phyloP scores from a whole-genome alignment of 2,113 vertebrate species.

The Crocuta crocuta region DNA sequence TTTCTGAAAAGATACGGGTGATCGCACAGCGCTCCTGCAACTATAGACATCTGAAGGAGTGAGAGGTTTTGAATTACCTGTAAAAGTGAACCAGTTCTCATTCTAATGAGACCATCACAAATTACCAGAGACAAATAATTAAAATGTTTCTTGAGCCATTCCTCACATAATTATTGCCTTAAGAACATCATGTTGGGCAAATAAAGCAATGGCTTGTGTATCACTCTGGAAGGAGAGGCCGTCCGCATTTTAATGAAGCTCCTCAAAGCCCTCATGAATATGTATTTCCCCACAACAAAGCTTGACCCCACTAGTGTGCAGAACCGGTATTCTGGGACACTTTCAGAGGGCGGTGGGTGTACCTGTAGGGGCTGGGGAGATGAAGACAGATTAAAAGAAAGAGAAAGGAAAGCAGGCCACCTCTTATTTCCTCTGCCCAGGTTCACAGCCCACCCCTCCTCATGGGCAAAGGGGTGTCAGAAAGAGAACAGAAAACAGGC shows the following conservation, averaged over 20 bases:
- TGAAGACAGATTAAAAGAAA: background rate
- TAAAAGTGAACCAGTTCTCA: background rate
- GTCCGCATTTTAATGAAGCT: conserved; percentile 55
- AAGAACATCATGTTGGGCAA: background rate
- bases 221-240: background rate
- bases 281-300: conserved; percentile 68
- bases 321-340: background rate
- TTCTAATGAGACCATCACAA: conserved; percentile 51
- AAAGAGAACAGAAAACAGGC: background rate
- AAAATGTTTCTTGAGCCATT: conserved; percentile 49
- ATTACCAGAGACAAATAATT: conserved; percentile 70
- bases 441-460: background rate
- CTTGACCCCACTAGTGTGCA: conserved; percentile 32
- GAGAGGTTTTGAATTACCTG: conserved; percentile 48
- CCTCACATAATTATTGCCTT: conserved; percentile 23
- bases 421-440: background rate
- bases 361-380: background rate
- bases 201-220: conserved; percentile 23
- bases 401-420: background rate
- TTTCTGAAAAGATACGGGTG: background rate
- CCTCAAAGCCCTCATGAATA: conserved; percentile 73
- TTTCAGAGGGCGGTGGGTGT: background rate
- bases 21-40: background rate
- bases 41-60: background rate
- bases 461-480: background rate